These are phyloP conservation scores for Caenorhabditis briggsae DNA, from an alignment of 1,140 invertebrate genomes.

Conservation along the genomic window DNA sequence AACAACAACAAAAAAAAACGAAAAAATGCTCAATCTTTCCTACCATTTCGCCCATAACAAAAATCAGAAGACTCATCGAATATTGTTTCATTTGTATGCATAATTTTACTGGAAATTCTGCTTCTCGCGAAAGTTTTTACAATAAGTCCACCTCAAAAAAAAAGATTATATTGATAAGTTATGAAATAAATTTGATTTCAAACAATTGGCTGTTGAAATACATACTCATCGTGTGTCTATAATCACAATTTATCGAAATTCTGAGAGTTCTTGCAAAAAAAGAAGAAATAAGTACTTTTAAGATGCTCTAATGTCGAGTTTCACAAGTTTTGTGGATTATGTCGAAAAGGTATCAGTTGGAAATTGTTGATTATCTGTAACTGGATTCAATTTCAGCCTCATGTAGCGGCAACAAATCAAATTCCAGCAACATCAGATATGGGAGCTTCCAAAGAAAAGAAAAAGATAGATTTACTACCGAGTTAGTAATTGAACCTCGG, in stretches of 20 bases:
- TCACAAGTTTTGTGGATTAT: constrained; percentile 51
- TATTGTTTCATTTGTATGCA: not conserved
- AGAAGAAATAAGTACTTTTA: not conserved
- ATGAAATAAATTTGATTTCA: constrained; percentile 18
- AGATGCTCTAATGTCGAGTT: constrained; percentile 38
- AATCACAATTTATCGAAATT: constrained; percentile 1
- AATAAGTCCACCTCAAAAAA: not conserved
- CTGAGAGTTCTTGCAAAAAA: not conserved
- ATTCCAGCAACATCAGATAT: not conserved
- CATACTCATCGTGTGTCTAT: not conserved
- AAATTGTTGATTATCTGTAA: not conserved
- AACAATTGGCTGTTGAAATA: not conserved
- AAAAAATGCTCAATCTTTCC: constrained; percentile 40
- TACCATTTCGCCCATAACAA: not conserved
- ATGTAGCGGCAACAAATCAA: constrained; percentile 20
- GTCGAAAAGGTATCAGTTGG: constrained; percentile 8
- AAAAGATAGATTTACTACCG: not conserved
- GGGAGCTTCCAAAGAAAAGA: not conserved
- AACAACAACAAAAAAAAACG: not conserved
- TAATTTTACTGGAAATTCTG: not conserved
- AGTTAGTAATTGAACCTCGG: not conserved
- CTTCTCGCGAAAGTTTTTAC: not conserved
- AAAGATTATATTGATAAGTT: constrained; percentile 9
- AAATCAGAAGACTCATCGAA: not conserved
- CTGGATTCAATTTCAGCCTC: not conserved